Percentiles rank a stretch among this genome's conserved stretches.
These are phyloP conservation scores for Zeugodacus cucurbitae DNA, from an alignment of 1,140 invertebrate genomes.

Conservation along the genomic window DNA sequence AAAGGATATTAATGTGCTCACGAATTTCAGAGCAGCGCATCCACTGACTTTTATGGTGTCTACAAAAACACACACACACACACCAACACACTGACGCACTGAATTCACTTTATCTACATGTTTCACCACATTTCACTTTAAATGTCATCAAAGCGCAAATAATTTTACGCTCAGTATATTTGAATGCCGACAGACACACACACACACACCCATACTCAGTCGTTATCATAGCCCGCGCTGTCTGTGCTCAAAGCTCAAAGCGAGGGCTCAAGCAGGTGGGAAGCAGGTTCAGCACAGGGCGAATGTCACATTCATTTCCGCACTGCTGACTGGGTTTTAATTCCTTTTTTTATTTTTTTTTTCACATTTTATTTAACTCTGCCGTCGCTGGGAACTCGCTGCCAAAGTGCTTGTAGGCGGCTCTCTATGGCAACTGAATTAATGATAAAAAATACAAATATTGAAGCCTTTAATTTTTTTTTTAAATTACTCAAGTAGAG, in stretches of 20 bases:
- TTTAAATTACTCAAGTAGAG: neutral
- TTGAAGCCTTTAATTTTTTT: neutral
- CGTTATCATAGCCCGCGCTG: too few relatives aligned
- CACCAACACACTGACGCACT: too few relatives aligned
- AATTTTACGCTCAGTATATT: neutral
- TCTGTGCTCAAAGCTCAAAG: too few relatives aligned
- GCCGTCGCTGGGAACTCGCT: neutral
- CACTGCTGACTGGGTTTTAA: neutral
- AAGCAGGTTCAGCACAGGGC: too few relatives aligned
- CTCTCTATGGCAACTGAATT: too few relatives aligned
- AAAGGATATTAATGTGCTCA: neutral
- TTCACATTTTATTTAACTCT: neutral
- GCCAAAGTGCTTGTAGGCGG: too few relatives aligned
- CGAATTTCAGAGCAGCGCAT: neutral
- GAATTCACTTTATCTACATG: neutral
- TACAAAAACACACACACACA: neutral
- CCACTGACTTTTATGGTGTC: neutral
- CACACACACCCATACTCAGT: too few relatives aligned
- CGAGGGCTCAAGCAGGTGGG: too few relatives aligned
- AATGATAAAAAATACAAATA: too few relatives aligned
- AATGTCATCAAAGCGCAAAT: neutral
- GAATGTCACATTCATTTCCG: neutral
- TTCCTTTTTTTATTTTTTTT: neutral
- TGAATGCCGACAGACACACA: neutral
- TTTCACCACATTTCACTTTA: conserved; percentile 15